Base-by-base conservation (phyloP, 2,797 vertebrate species). In the Anas bernieri region DNA sequence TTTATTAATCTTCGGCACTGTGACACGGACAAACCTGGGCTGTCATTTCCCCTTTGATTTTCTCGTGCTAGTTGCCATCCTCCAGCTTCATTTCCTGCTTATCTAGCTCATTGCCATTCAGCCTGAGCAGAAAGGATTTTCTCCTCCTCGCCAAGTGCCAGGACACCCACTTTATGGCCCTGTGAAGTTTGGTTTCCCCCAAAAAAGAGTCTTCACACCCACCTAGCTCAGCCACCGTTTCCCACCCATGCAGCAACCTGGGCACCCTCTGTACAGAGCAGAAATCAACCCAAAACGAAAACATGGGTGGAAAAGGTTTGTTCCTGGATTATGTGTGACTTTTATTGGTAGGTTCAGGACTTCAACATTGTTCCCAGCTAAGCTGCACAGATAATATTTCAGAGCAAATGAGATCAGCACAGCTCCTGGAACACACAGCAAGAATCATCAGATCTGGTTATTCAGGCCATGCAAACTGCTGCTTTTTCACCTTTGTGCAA, bases 391-490 rank as follows among this genome's bases (percentile, higher is more conserved):
- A 59, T 30, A 18, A n/a, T 30, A 28, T 52, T 79, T 72, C 78
- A 72, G 59, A 61, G 39, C 37, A 45, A 48, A 28, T 2, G 8
- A 93, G 59, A 48, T 37, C 50, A 39, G 41, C 20, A 18, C 3
- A 0, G 56, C 23, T 48, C 17, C 23, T 41, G 33, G 18, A 14
- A 11, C 11, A 3, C 0, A 0, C 35, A 31, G 45, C 1, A 0
- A 20, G 39, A 54, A 6, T n/a, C 35, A 41, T 25, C 59, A n/a
- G 13, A 62, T 16, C 17, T n/a, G 72, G 46, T 33, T 25, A 6
- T 10, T 75, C 14, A 26, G 26, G 43, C 59, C 31, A 6, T 4
- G 41, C 52, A 54, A 88, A 63, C 31, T 2, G 50, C 79, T 46
- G 20, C 18, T 33, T 90, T 56, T 12, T 28, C 56, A 77, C 25